phyloP scores from a whole-genome alignment of 2,888 invertebrate genomes.

The Homarus gammarus region DNA sequence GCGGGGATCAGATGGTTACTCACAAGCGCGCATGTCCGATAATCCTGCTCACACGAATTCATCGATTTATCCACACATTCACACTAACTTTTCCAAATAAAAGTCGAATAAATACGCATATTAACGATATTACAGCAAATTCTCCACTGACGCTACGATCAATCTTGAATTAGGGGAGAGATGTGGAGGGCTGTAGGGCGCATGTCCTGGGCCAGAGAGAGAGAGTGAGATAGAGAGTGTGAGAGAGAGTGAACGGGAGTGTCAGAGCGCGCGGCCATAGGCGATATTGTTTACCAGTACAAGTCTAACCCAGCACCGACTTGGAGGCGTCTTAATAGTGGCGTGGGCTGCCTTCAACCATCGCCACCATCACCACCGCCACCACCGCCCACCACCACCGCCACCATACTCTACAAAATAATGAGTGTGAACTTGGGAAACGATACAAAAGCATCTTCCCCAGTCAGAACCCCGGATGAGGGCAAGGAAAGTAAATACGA shows the following conservation, averaged over 20 bases:
- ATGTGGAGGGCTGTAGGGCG: conserved; percentile 14
- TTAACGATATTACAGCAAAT: not conserved
- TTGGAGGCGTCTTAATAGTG: not conserved
- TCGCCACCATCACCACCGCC: conserved; percentile 39
- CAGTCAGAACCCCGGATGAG: conserved; percentile 62
- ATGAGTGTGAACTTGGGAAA: conserved; percentile 70
- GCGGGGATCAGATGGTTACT: not conserved
- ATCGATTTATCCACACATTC: conserved; percentile 17
- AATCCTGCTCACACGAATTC: conserved; percentile 24
- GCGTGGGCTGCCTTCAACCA: not conserved
- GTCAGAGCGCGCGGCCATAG: conserved; percentile 63
- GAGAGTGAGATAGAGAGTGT: conserved; percentile 24
- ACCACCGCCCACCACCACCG: conserved; percentile 29
- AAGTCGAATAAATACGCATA: not conserved
- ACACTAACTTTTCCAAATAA: not conserved
- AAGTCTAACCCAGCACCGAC: not conserved
- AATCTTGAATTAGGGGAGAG: conserved; percentile 15
- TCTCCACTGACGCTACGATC: not conserved
- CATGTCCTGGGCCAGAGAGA: conserved; percentile 43
- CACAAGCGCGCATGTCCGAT: conserved; percentile 53
- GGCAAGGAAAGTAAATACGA: conserved; percentile 66
- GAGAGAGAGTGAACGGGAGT: conserved; percentile 52
- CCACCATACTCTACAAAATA: conserved; percentile 70
- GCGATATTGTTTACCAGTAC: conserved; percentile 60
- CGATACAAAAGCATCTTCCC: conserved; percentile 64